Base-by-base conservation (phyloP, 2,113 vertebrate genomes). In the Corynorhinus townsendii region DNA sequence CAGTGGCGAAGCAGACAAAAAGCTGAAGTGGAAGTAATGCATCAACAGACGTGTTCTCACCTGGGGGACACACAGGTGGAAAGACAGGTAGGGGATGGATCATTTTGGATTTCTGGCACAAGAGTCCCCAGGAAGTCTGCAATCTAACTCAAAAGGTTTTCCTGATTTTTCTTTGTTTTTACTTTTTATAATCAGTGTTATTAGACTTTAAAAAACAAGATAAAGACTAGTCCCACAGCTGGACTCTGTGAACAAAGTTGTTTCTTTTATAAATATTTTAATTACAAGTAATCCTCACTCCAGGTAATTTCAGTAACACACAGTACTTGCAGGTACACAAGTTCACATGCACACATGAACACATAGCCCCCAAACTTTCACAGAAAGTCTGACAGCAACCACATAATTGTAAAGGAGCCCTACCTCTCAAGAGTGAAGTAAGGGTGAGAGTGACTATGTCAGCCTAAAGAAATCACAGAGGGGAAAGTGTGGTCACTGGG, bases 341-440 rank as follows among this genome's bases (percentile, higher is more conserved):
- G 76, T 71, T 72, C 79, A 64, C 76, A 81, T 59, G 22, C 72
- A 28, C 77, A 62, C 90, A 56, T 47, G 91, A 47, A 96, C 98
- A 98, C 92, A 8, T 69, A 97, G 98, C 97, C 98, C 98, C 96
- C 94, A 98, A 98, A 98, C 99, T 99, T 99, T 99, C 99, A 99
- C 98, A 99, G 99, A 99, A 99, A 99, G 99, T 99, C 98, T 97
- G 96, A 98, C 93, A 98, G 98, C 99, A 98, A 98, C 97, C 98
- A 98, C 97, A 96, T 97, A 97, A 85, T 98, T 98, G 97, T 98
- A 97, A 98, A 98, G 97, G 96, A 98, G 96, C 98, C 97, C 99
- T 96, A 98, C 97, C 97, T 98, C 98, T 97, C 96, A 89, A 95
- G 89, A 97, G 97, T 94, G 97, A 98, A 98, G 98, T 95, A 98